Evolutionary conservation across 1,140 invertebrate species (phyloP), one percentile per base, ranked within the genome.

Genomic region (Drosophila erecta): DNA sequence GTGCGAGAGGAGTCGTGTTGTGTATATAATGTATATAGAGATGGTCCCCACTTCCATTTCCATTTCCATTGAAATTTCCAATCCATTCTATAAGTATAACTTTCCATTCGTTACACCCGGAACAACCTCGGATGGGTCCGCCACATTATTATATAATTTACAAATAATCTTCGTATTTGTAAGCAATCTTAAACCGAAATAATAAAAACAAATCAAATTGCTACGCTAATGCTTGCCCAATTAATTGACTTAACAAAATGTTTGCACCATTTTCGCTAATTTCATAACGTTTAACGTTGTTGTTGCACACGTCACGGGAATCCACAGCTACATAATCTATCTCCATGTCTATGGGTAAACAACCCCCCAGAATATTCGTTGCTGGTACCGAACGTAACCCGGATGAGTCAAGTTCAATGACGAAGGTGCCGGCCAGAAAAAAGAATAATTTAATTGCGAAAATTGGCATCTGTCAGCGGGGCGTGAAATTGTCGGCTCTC

Each of bases 401-500:
- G 27, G 43, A 80, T 81, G 83, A 90, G 87, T 90, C 87, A 90
- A 90, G 87, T 90, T 90, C 87, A 90, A 90, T 90, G 87, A 87
- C 87, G 83, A 80, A 80, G 61, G 55, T 70, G 55, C 66, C 15
- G 57, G 33, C 20, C 12, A 44, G 40, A 81, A 72, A 60, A 37
- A 44, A 17, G n/a, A 33, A n/a, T 41, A 50, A 61, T 20, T 59
- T 47, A 71, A 71, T 65, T 55, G 30, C 20, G 64, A 71, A 83
- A 83, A 84, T 75, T 58, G 65, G 14, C 43, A 70, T 37, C 20
- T 41, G 55, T 43, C 76, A 81, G 15, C 80, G 59, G 70, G 58
- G 72, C 84, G 77, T 77, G 71, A 89, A 89, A 89, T 89, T 89
- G 69, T 51, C 46, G 35, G 46, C 49, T 41, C 40, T 15, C 37